These are phyloP conservation scores for Drosophila pseudoananassae DNA, from an alignment of 1,140 invertebrate species.

Conservation along the genomic window DNA sequence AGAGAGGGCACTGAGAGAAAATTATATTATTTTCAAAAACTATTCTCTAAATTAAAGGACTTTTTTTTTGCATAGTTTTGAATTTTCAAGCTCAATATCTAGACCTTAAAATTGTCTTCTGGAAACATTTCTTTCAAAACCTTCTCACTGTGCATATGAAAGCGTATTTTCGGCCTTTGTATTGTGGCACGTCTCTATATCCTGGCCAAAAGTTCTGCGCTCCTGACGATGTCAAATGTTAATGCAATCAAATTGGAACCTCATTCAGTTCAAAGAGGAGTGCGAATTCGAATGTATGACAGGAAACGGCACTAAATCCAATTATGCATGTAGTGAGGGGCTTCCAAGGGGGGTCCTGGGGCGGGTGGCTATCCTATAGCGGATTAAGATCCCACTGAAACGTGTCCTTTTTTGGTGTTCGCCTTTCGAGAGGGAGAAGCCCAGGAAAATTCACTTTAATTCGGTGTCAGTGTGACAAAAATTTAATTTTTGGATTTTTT, in stretches of 20 bases:
- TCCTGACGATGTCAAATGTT: conserved; percentile 58
- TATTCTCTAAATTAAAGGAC: not conserved
- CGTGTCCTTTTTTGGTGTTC: conserved; percentile 17
- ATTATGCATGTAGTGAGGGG: conserved; percentile 36
- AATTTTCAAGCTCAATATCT: not conserved
- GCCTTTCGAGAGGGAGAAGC: not conserved
- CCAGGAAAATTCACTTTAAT: not conserved
- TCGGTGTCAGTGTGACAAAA: not conserved
- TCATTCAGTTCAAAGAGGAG: conserved; percentile 46
- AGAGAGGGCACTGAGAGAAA: conserved; percentile 3
- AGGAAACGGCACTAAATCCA: conserved; percentile 41
- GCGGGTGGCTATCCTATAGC: not conserved
- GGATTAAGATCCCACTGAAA: conserved; percentile 27
- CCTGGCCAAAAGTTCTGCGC: conserved; percentile 23
- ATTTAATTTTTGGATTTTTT: not conserved
- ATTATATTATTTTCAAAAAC: no score
- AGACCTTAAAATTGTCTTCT: not conserved
- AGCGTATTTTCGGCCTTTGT: conserved; percentile 18
- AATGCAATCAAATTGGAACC: conserved; percentile 63
- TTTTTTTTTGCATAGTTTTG: not conserved
- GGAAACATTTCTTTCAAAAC: not conserved
- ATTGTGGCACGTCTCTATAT: conserved; percentile 37
- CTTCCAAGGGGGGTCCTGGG: not conserved
- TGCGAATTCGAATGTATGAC: conserved; percentile 13
- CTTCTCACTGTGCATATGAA: conserved; percentile 13